Base-by-base conservation (phyloP, 2,113 vertebrate species). In the Calidris pugnax region DNA sequence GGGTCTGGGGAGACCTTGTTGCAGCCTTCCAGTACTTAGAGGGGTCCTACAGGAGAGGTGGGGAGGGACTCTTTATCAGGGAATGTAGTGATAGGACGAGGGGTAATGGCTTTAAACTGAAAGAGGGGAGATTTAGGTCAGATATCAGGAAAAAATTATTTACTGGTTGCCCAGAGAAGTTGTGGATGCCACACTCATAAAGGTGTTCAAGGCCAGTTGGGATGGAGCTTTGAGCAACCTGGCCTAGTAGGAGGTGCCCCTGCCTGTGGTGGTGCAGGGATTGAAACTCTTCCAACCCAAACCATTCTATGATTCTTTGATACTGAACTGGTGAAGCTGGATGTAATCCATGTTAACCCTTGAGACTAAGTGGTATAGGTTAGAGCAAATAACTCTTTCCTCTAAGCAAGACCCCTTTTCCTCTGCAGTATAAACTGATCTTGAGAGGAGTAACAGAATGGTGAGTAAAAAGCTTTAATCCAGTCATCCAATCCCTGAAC, bases 371-470 rank as follows among this genome's bases (percentile, higher is more conserved):
- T 2, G 1, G 0, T 43, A 13, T 3, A 69, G 28, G 21, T 80
- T 48, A 59, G 35, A 73, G 30, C 43, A 68, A 77, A 76, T 32
- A 72, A 87, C 73, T 43, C 22, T 83, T 62, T 90, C 28, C 21
- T 83, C n/a, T 53, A 55, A 85, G 69, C 43, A 89, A 6, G 1
- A n/a, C n/a, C 12, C 5, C 26, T 77, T 72, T 32, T 83, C 23
- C 21, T 59, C 68, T 0, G 0, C 30, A 27, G 22, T 14, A 23
- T n/a, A 53, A 92, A 57, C 43, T 0, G 0, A 4, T 75, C 14
- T 55, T 53, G 35, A 85, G 56, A 93, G 13, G 27, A 82, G 10
- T 51, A 89, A 53, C 7, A 72, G 53, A 75, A 53, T 27, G 68
- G 69, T 23, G 48, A 90, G 19, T 60, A 67, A 92, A 93, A 77